A percentile compares a stretch with the other conserved stretches of the same genome.
Evolutionary conservation across 2,888 invertebrate genomes (phyloP).

Genomic region (Thecophora atra): DNA sequence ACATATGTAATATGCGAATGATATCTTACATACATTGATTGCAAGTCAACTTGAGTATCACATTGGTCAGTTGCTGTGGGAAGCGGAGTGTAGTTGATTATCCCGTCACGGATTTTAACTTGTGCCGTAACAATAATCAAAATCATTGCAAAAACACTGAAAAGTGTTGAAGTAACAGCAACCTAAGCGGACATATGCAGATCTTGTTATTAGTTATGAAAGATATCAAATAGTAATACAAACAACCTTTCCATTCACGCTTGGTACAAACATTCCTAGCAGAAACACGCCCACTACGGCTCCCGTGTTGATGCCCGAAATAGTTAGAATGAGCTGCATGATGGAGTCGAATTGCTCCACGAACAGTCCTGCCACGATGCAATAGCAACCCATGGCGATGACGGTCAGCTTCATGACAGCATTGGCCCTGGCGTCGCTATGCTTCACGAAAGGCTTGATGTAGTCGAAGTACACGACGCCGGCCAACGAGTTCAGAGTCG

Average conservation of each 20-base stretch:
- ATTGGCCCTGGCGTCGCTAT: conserved; percentile 67
- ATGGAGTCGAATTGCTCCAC: conserved; percentile 68
- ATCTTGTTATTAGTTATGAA: background rate
- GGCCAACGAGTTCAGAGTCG: conserved; percentile 68
- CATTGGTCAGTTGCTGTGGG: conserved; percentile 58
- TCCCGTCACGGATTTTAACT: conserved; percentile 53
- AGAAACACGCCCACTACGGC: conserved; percentile 75
- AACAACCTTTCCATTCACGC: conserved; percentile 67
- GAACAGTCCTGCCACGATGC: conserved; percentile 69
- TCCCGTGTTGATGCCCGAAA: conserved; percentile 69
- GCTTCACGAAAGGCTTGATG: conserved; percentile 63
- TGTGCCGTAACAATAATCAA: conserved; percentile 61
- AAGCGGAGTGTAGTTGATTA: conserved; percentile 53
- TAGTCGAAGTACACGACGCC: conserved; percentile 71
- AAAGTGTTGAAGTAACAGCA: conserved; percentile 56
- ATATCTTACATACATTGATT: conserved; percentile 50
- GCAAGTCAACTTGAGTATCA: conserved; percentile 48
- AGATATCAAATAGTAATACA: background rate
- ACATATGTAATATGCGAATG: background rate
- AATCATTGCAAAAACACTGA: conserved; percentile 55
- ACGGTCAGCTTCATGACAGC: conserved; percentile 67
- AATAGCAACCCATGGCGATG: conserved; percentile 69
- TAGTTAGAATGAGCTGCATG: conserved; percentile 67
- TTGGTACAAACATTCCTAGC: conserved; percentile 76
- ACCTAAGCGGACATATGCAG: conserved; percentile 43